A percentile compares a stretch with the other conserved stretches of the same genome.
Conservation (phyloP, 2,113 vertebrate species). For the Ictidomys tridecemlineatus region DNA sequence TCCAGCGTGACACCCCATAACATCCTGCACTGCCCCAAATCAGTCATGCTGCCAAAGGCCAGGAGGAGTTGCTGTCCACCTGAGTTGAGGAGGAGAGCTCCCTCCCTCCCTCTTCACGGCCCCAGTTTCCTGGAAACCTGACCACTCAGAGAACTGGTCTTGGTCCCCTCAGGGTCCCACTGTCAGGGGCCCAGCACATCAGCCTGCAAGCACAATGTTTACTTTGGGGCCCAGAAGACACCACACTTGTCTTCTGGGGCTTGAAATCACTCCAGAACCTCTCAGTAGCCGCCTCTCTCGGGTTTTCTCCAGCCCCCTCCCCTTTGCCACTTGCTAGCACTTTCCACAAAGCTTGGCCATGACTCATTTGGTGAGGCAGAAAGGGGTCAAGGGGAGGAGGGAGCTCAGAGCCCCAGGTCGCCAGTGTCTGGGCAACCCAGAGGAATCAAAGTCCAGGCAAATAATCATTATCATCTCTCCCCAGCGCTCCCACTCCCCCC, state of each 20-base stretch:
- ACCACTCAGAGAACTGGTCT: neutral
- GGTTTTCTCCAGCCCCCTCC: neutral
- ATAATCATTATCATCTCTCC: slow-evolving; percentile 69
- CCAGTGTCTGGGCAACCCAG: slow-evolving; percentile 45
- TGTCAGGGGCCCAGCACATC: too few species aligned
- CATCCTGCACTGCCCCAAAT: neutral
- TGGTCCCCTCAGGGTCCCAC: neutral
- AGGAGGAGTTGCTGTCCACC: neutral
- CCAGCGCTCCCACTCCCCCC: neutral
- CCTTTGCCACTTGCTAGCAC: slow-evolving; percentile 4
- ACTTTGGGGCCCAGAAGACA: neutral
- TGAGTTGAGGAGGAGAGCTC: neutral
- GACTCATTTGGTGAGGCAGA: slow-evolving; percentile 71
- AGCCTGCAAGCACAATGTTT: neutral
- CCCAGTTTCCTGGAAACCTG: neutral
- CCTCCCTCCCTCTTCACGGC: neutral
- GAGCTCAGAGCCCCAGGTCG: neutral
- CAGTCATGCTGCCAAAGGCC: neutral
- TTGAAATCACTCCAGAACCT: neutral
- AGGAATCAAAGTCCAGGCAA: slow-evolving; percentile 62
- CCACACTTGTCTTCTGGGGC: neutral
- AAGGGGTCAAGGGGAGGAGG: slow-evolving; percentile 56
- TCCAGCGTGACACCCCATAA: neutral
- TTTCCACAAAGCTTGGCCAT: slow-evolving; percentile 67
- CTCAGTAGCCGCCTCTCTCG: neutral